Base-by-base conservation (phyloP, 2,113 vertebrate genomes). In the Hippocampus zosterae region DNA sequence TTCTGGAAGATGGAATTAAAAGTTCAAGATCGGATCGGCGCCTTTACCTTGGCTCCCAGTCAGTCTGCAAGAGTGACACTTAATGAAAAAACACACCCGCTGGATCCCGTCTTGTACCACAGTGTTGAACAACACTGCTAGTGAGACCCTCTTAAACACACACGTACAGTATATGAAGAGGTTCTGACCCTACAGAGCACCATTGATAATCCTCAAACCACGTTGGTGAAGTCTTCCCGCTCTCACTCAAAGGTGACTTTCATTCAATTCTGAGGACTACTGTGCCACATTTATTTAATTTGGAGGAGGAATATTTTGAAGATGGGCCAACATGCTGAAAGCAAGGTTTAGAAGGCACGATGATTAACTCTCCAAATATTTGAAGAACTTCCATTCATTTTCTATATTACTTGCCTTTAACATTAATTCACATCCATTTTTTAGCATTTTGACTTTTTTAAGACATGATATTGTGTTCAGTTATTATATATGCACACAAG, bases 231-330 rank as follows among this genome's bases (percentile, higher is more conserved):
- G 63, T 62, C 67, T 81, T 59, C 64, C 67, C 65, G 68, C 80
- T 65, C 67, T 65, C 53, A 50, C 80, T 90, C 81, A 89, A 90
- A 84, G 88, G 81, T 41, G 71, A 82, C 89, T 83, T 91, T 90
- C 79, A 89, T 85, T 72, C 42, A 9, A 40, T 25, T 77, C 70
- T 69, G 70, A 79, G 71, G 74, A 76, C 70, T 72, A 60, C 75
- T 82, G 74, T 75, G 66, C 48, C 41, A 60, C 62, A 21, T 87
- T 91, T 76, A 80, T 78, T 80, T 82, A 81, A 88, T 79, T 76
- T 83, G 9, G 3, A 56, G 79, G 7, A 3, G 9, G 3, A 59
- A 79, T 56, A 42, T 60, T 66, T 56, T 62, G 46, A 46, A 16
- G 6, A 41, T 13, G 37, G 8, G 23, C 70, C 77, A 65, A 21